phyloP scores from a whole-genome alignment of 2,797 vertebrate genomes.

The Phaenicophaeus curvirostris region DNA sequence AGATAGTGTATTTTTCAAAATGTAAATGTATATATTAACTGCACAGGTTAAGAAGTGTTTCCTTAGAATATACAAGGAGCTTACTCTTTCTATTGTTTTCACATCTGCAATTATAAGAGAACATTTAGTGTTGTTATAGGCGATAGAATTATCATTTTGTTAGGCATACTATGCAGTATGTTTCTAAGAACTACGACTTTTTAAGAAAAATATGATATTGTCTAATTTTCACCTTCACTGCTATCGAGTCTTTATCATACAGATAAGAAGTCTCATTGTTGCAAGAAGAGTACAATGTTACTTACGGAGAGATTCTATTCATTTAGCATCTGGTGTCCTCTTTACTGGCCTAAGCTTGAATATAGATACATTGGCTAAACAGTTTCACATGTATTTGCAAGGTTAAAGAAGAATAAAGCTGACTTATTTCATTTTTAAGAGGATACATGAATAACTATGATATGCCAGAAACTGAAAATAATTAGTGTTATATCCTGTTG shows the following conservation, averaged over 20 bases:
- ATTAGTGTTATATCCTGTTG: background rate
- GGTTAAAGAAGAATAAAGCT: background rate
- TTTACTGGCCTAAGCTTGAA: background rate
- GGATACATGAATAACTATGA: background rate
- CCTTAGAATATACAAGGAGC: background rate
- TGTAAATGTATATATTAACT: background rate
- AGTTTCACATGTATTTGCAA: background rate
- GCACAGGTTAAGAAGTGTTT: background rate
- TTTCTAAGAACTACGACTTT: background rate
- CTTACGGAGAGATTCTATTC: background rate
- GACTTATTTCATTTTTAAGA: background rate
- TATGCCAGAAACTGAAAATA: background rate
- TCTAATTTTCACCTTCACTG: background rate
- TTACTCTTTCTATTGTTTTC: background rate
- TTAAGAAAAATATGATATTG: background rate
- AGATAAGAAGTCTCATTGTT: background rate
- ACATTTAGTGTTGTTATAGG: background rate
- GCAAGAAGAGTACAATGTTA: background rate
- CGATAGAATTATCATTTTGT: background rate
- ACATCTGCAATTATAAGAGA: background rate
- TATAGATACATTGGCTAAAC: background rate
- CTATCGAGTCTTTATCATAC: background rate
- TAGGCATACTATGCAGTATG: background rate
- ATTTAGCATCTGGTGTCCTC: background rate
- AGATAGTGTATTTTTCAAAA: background rate